Percentiles rank a stretch among this genome's conserved stretches.
These are phyloP conservation scores for Eristalis pertinax DNA, from an alignment of 2,888 invertebrate genomes.

Conservation along the genomic window DNA sequence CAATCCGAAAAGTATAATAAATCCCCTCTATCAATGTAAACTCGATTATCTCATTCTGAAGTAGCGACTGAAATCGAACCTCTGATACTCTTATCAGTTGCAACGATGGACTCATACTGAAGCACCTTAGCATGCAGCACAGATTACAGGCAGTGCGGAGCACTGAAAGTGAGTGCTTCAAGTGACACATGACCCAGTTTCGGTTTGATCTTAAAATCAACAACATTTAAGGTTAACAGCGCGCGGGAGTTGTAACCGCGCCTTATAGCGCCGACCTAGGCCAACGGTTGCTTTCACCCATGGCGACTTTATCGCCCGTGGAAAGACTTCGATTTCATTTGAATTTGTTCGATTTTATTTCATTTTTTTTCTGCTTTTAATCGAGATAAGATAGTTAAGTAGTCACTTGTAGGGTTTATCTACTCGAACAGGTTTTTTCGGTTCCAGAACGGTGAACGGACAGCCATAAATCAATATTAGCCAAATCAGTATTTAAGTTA, in stretches of 20 bases:
- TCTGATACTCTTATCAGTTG: neutral
- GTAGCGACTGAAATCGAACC: constrained; percentile 23
- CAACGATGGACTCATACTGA: neutral
- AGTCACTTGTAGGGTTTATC: neutral
- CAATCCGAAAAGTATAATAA: neutral
- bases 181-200: neutral
- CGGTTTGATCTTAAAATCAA: neutral
- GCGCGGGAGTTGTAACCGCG: neutral
- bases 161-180: neutral
- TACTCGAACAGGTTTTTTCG: constrained; percentile 3
- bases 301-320: neutral
- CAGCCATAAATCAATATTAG: constrained; percentile 66
- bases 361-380: neutral
- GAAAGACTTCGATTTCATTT: neutral
- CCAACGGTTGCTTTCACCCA: neutral
- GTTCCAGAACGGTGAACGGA: constrained; percentile 10
- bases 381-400: constrained; percentile 7
- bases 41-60: constrained; percentile 30
- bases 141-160: neutral
- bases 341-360: neutral
- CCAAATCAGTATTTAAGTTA: constrained; percentile 64
- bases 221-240: neutral
- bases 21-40: constrained; percentile 8
- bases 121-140: neutral
- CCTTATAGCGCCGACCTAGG: neutral